These are phyloP conservation scores for Timandra comae DNA, from an alignment of 2,888 invertebrate genomes.

Conservation along the genomic window DNA sequence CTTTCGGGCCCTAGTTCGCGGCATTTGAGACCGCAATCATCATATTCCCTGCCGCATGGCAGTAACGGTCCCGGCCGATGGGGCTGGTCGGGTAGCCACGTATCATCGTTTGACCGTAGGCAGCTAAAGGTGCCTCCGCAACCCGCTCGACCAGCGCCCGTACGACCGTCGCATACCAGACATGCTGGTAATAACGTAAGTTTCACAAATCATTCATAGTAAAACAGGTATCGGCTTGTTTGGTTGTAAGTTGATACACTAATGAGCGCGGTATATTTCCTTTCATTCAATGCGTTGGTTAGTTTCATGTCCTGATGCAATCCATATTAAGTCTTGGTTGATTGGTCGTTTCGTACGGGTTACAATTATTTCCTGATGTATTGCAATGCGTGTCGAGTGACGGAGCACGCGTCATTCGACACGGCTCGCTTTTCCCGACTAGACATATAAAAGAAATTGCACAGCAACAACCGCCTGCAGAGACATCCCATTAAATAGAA, in stretches of 20 bases:
- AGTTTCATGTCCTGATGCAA: conserved; percentile 43
- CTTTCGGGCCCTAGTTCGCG: conserved; percentile 53
- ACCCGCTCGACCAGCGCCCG: conserved; percentile 60
- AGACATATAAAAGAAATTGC: no score
- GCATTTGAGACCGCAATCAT: conserved; percentile 66
- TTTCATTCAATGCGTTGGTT: conserved; percentile 17
- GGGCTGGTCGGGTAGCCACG: conserved; percentile 74
- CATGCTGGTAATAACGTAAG: conserved; percentile 60
- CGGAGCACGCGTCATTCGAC: conserved; percentile 52
- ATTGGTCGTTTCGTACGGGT: conserved; percentile 33
- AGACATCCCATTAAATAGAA: no score
- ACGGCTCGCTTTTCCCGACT: conserved; percentile 37
- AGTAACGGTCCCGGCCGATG: conserved; percentile 73
- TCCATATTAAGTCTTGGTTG: conserved; percentile 39
- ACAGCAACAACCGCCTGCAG: no score
- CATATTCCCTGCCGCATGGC: conserved; percentile 74
- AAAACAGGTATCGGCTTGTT: conserved; percentile 8
- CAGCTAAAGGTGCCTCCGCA: conserved; percentile 68
- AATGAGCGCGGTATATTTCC: conserved; percentile 19
- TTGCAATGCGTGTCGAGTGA: conserved; percentile 60
- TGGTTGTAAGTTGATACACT: conserved; percentile 20
- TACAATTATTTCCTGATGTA: conserved; percentile 58
- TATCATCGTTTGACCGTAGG: conserved; percentile 69
- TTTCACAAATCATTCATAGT: conserved; percentile 21
- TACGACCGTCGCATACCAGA: conserved; percentile 51